Evolutionary conservation across 2,797 vertebrate genomes (phyloP).

Genomic region (Arremon aurantiirostris): DNA sequence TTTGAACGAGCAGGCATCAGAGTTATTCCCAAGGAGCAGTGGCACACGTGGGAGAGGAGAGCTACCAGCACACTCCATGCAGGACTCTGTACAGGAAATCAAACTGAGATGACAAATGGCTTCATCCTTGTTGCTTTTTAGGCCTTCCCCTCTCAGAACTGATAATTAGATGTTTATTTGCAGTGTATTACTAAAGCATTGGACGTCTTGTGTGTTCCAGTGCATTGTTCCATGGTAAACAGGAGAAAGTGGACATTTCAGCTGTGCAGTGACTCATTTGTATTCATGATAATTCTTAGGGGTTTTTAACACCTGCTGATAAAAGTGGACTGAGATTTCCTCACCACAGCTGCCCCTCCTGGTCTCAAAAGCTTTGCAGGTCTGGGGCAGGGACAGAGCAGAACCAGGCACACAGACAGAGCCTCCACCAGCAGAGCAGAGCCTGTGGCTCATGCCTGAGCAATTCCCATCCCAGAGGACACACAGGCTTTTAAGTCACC

Average conservation of each 20-base stretch:
- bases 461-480: neutral
- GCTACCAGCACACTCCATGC: neutral
- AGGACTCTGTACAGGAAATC: neutral
- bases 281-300: neutral
- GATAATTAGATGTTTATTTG: neutral
- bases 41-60: neutral
- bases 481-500: neutral
- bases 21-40: neutral
- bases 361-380: neutral
- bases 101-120: neutral
- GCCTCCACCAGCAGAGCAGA: neutral
- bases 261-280: neutral
- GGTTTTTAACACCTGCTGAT: neutral
- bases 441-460: neutral
- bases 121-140: neutral
- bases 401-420: neutral
- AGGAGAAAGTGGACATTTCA: neutral
- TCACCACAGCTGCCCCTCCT: neutral
- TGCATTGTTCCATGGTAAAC: neutral
- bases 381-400: neutral
- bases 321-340: neutral
- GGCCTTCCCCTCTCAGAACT: neutral
- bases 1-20: conserved; percentile 17
- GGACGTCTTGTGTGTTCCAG: neutral
- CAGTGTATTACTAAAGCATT: neutral